Base-by-base conservation (phyloP, 1,140 invertebrate genomes). In the Apis mellifera region DNA sequence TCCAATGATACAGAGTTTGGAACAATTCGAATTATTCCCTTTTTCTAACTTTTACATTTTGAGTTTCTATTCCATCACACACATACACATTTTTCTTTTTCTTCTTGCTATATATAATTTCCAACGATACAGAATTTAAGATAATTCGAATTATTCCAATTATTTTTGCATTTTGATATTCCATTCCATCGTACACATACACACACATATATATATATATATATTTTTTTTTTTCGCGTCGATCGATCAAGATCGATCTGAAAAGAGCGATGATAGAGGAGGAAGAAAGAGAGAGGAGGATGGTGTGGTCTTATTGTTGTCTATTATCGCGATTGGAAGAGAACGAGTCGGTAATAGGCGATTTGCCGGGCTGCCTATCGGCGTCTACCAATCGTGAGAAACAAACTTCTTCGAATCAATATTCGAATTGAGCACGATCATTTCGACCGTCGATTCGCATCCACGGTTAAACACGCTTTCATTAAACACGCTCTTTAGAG, bases 381-480 rank as follows among this genome's bases (percentile, higher is more conserved):
- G 62, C 68, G 55, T 42, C 68, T 66, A 50, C 73, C 68, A 84
- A 85, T 85, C 82, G 84, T 73, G 84, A 78, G 84, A 84, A 84
- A 85, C 52, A 64, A n/a, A 32, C 54, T 78, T 78, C 54, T 55
- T 52, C 68, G 64, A 42, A 66, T 42, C 64, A 55, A 84, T 42
- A 83, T 70, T 57, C 59, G 66, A 42, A 70, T 17, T 50, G 21
- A 66, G 32, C 59, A 76, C n/a, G 66, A 68, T 60, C 11, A 32
- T 72, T 57, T 72, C 64, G 23, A 9, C 21, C 9, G 50, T 13
- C 1, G 26, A 26, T 19, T 32, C 23, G 15, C 3, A 9, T 32
- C 26, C 62, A 11, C 15, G 13, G 26, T 19, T 64, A 8, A 1
- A 42, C 9, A 9, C 59, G 23, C 55, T 17, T 57, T 57, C 54